Percentiles rank a stretch among this genome's conserved stretches.
phyloP scores from a whole-genome alignment of 2,888 invertebrate species.

The Tinea pellionella region DNA sequence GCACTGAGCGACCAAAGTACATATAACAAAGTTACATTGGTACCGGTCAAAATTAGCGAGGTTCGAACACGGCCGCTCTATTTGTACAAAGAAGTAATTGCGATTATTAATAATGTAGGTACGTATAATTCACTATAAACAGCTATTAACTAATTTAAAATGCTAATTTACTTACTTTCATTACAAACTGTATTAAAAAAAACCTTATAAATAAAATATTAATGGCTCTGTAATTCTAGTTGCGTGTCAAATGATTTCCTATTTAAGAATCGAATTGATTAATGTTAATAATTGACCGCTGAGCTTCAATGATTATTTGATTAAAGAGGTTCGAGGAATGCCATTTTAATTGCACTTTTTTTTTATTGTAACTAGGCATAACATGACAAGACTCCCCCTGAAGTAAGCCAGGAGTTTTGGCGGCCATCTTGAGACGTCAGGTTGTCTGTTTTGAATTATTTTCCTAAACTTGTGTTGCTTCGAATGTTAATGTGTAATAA shows the following conservation, averaged over 20 bases:
- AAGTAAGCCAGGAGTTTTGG: no score
- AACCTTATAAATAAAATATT: constrained; percentile 10
- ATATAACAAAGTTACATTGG: no score
- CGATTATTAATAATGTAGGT: background rate
- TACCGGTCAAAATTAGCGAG: no score
- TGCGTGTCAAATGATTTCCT: constrained; percentile 14
- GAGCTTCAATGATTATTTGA: background rate
- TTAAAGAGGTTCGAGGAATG: constrained; percentile 4
- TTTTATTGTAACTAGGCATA: no score
- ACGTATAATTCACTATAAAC: background rate
- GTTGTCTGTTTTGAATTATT: no score
- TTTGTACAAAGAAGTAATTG: background rate
- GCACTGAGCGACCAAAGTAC: no score
- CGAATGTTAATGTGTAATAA: no score
- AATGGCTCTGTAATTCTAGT: constrained; percentile 11
- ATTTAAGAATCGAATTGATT: constrained; percentile 2
- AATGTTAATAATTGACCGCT: constrained; percentile 4
- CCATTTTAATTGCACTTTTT: background rate
- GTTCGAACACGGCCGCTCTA: no score
- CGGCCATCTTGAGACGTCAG: no score
- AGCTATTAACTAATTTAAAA: background rate
- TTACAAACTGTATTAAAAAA: background rate
- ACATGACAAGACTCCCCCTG: no score
- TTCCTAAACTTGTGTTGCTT: no score
- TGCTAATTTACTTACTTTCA: constrained; percentile 11